Evolutionary conservation across 35 echinoderm and acorn worm genomes (phyloP), one percentile per base, ranked within the genome.

Genomic region (Hemicentrotus pulcherrimus): DNA sequence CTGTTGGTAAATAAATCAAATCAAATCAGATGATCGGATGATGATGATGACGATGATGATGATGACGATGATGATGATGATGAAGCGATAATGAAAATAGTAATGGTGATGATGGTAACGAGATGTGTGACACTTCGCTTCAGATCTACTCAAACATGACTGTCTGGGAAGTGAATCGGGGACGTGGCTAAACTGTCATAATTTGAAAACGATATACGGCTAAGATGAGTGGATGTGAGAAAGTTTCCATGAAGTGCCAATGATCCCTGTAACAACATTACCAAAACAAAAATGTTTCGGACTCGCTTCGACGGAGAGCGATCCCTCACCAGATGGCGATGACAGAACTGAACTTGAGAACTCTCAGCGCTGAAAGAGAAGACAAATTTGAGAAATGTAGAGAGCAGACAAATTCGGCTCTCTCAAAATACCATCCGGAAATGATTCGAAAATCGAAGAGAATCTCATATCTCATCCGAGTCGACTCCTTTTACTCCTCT

Each of bases 391-490:
- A 78, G 65, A 78, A 18, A 78, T 78, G 65, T 6, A 78, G 5
- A 6, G 28, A 78, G 65, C 22, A 78, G 65, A 78, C 65, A 78
- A 78, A n/a, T 78, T 28, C 24, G 24, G 5, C 61, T 5, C 65
- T n/a, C 65, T 78, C 65, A n/a, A 78, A 55, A 78, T 78, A n/a
- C 65, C 65, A 78, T 78, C 65, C 65, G 65, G 65, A 78, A 78
- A 78, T 78, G 65, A 78, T 78, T 78, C 65, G 65, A 22, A 78
- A 78, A 78, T 78, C 65, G 65, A 78, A 78, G 19, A 2, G 24
- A 78, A 78, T 78, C 65, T 78, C 65, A n/a, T 4, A 78, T 78
- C 65, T 28, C 65, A 78, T 78, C 65, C 24, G 65, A 78, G 65
- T 28, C 6, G 65, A 78, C 3, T 78, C 65, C 5, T 78, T 78